These are phyloP conservation scores for Myzus persicae DNA, from an alignment of 1,140 invertebrate genomes.

Conservation along the genomic window DNA sequence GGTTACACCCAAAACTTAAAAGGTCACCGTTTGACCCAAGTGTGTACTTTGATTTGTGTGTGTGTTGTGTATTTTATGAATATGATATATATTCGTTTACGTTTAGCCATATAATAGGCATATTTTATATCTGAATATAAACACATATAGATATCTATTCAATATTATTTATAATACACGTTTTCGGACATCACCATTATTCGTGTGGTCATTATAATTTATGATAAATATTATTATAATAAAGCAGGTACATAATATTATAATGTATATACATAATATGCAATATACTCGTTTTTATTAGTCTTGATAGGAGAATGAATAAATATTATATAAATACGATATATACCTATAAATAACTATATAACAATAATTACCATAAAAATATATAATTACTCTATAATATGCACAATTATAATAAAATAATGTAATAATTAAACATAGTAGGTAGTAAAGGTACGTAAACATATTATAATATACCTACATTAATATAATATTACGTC, in stretches of 20 bases:
- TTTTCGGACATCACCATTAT: background rate
- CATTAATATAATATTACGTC: background rate
- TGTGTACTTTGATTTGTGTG: constrained; percentile 17
- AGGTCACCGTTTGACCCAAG: constrained; percentile 27
- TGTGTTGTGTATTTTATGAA: background rate
- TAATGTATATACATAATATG: background rate
- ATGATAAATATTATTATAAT: background rate
- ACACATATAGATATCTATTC: background rate
- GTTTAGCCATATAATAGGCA: background rate
- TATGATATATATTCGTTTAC: background rate
- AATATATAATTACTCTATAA: background rate
- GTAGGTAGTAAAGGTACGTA: background rate
- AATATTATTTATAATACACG: background rate
- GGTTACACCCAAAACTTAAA: constrained; percentile 40
- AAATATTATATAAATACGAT: too few species aligned
- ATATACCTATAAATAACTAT: background rate
- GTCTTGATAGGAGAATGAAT: too few species aligned
- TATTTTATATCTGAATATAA: background rate
- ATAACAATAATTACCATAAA: background rate
- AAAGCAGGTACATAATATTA: background rate
- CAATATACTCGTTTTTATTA: background rate
- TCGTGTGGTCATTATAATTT: background rate
- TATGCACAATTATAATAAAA: background rate
- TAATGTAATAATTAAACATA: constrained; percentile 6
- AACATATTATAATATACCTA: background rate